A percentile compares a stretch with the other conserved stretches of the same genome.
These are phyloP conservation scores for Spinibarbus caldwelli DNA, from an alignment of 2,797 vertebrate genomes.

Conservation along the genomic window DNA sequence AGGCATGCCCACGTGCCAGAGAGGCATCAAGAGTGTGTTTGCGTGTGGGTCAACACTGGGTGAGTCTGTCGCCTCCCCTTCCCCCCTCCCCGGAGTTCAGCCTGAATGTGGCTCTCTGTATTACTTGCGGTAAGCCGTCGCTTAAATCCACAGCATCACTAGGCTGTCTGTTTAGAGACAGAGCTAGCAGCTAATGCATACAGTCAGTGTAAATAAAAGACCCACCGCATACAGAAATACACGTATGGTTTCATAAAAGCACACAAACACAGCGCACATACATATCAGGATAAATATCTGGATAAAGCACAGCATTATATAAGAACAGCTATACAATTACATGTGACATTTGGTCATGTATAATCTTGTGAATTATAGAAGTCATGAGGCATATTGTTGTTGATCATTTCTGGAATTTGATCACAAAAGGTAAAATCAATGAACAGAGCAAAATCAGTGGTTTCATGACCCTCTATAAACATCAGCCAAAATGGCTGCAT, in stretches of 20 bases:
- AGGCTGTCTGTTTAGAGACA: constrained; percentile 48
- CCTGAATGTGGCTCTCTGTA: constrained; percentile 56
- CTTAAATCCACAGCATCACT: constrained; percentile 59
- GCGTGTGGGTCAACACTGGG: constrained; percentile 23
- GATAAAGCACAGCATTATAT: not conserved
- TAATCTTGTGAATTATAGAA: constrained; percentile 4
- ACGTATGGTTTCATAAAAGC: not conserved
- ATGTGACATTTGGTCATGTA: not conserved
- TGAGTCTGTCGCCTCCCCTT: not conserved
- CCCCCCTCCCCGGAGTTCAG: constrained; percentile 34
- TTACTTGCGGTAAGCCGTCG: constrained; percentile 42
- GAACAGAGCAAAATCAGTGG: not conserved
- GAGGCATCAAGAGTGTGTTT: constrained; percentile 10
- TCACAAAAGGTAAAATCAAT: not conserved
- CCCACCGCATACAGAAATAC: not conserved
- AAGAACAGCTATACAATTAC: not conserved
- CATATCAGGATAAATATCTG: not conserved
- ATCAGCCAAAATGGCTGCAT: not conserved
- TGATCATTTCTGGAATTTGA: not conserved
- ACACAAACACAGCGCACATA: not conserved
- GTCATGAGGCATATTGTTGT: not conserved
- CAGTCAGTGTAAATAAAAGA: constrained; percentile 27
- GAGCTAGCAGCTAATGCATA: constrained; percentile 43
- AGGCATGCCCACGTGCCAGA: constrained; percentile 34
- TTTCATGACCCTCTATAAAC: not conserved